Percentiles rank a stretch among this genome's conserved stretches.
Conservation (phyloP, 2,113 vertebrate species). For the Gymnorhina tibicen region DNA sequence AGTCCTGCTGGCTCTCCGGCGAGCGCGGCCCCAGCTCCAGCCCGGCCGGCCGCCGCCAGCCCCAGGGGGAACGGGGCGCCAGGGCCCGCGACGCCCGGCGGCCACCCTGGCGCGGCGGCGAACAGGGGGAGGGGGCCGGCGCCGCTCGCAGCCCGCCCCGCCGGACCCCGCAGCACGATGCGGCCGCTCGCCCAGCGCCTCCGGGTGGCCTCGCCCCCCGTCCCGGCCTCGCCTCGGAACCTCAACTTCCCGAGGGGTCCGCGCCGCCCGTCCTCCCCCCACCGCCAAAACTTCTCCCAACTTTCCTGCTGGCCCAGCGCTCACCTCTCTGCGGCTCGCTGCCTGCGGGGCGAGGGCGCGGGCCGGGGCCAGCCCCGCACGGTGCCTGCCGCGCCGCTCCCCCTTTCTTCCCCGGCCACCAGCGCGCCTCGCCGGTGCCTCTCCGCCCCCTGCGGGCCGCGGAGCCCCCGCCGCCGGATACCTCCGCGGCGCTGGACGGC, state of each 20-base stretch:
- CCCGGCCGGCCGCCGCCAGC: background rate
- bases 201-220: too few relatives aligned
- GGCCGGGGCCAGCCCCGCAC: background rate
- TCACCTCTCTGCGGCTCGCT: too few relatives aligned
- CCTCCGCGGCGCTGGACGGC: conserved; percentile 47
- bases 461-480: conserved; percentile 48
- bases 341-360: too few relatives aligned
- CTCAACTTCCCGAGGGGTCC: too few relatives aligned
- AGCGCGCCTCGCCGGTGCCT: background rate
- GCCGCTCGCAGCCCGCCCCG: background rate
- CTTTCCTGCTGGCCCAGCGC: too few relatives aligned
- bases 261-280: too few relatives aligned
- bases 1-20: background rate
- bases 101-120: background rate
- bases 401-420: background rate
- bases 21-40: background rate
- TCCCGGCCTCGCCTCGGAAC: too few relatives aligned
- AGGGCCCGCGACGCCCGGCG: background rate
- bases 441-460: conserved; percentile 3
- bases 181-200: background rate
- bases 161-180: background rate
- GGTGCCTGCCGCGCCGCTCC: background rate
- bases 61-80: background rate
- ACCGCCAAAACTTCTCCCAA: too few relatives aligned
- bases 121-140: too few relatives aligned